A percentile compares a stretch with the other conserved stretches of the same genome.
These are phyloP conservation scores for Ceryle rudis DNA, from an alignment of 2,797 vertebrate species.

Conservation along the genomic window DNA sequence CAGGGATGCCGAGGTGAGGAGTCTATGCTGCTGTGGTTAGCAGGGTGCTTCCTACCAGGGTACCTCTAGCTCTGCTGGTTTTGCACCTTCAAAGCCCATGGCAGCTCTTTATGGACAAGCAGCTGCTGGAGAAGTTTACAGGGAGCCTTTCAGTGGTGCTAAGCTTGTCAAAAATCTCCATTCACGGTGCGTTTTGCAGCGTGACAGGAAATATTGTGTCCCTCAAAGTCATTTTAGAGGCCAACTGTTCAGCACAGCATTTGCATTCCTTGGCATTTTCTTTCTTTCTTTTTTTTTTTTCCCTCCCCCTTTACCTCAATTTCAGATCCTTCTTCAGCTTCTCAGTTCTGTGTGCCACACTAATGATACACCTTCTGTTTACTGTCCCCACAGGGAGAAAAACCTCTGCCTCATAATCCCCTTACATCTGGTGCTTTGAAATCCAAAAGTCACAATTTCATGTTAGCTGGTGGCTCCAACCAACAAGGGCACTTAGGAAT, in stretches of 20 bases:
- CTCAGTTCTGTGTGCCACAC: not conserved
- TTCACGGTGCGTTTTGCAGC: not conserved
- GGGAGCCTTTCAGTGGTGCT: not conserved
- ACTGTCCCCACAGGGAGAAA: not conserved
- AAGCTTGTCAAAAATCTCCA: not conserved
- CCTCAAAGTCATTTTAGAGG: slow-evolving; percentile 19
- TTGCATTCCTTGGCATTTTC: slow-evolving; percentile 42
- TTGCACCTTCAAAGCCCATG: not conserved
- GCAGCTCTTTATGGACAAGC: not conserved
- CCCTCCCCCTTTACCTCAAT: not conserved
- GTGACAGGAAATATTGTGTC: not conserved
- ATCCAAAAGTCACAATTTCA: slow-evolving; percentile 25
- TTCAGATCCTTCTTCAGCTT: slow-evolving; percentile 19
- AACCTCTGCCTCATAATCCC: slow-evolving; percentile 7
- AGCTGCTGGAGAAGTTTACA: not conserved
- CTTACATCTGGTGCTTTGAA: slow-evolving; percentile 60
- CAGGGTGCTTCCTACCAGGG: not conserved
- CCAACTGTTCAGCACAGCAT: slow-evolving; percentile 45
- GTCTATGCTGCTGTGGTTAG: accelerated
- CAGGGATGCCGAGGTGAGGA: not conserved
- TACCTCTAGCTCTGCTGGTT: not conserved
- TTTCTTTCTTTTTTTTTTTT: not conserved
- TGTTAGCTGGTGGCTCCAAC: not conserved
- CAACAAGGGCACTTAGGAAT: not conserved
- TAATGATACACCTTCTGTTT: slow-evolving; percentile 68